These are phyloP conservation scores for Columba livia DNA, from an alignment of 2,113 vertebrate genomes.

Conservation along the genomic window DNA sequence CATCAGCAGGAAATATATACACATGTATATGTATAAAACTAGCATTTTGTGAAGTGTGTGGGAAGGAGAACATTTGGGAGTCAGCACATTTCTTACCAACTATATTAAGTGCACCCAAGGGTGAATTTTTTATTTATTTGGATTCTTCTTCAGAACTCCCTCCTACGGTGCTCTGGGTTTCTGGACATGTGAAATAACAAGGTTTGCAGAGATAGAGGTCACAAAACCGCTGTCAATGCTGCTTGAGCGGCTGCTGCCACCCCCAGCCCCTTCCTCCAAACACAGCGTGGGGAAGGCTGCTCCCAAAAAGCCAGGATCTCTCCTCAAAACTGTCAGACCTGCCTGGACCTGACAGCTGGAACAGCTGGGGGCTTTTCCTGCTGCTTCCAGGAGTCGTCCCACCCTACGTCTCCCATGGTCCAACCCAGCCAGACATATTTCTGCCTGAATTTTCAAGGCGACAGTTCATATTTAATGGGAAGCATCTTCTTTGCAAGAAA, in stretches of 20 bases:
- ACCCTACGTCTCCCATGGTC: not conserved
- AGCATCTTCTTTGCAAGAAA: not conserved
- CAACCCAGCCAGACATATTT: not conserved
- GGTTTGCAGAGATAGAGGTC: not conserved
- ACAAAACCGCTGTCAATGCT: rapidly evolving
- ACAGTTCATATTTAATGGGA: not conserved
- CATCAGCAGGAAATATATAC: conserved; percentile 45
- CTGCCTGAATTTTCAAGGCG: not conserved
- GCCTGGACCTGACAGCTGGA: not conserved
- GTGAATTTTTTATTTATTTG: conserved; percentile 43
- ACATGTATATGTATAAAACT: conserved; percentile 41
- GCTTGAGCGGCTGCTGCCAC: not conserved
- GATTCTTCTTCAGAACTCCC: not conserved
- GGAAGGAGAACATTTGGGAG: conserved; percentile 31
- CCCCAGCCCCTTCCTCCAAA: not conserved
- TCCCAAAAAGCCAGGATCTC: not conserved
- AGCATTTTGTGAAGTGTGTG: not conserved
- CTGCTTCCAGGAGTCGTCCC: not conserved
- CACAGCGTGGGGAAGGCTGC: not conserved
- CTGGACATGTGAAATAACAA: not conserved
- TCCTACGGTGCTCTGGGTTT: not conserved
- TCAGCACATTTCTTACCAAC: conserved; percentile 51
- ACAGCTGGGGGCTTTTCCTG: not conserved
- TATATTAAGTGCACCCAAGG: conserved; percentile 47
- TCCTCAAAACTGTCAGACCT: not conserved